Evolutionary conservation across 2,113 vertebrate genomes (phyloP).

Genomic region (Dipodomys spectabilis): DNA sequence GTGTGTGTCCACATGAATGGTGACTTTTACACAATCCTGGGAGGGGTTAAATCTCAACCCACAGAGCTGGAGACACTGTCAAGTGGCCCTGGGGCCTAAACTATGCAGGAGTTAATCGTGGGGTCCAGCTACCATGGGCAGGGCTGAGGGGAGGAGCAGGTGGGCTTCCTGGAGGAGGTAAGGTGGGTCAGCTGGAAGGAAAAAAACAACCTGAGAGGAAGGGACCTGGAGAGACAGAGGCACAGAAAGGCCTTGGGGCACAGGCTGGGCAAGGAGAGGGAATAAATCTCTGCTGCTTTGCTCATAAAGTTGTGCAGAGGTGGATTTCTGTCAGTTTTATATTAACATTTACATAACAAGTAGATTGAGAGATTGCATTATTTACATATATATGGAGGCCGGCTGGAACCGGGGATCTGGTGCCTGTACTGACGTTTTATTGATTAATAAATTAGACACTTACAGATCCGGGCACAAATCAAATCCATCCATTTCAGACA

Average conservation of each 20-base stretch:
- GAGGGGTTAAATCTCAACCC: background rate
- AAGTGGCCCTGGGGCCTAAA: background rate
- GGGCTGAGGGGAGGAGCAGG: background rate
- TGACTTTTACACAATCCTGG: background rate
- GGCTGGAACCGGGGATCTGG: slow-evolving; percentile 69
- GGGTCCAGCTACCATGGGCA: too few species aligned
- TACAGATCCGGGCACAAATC: slow-evolving; percentile 80
- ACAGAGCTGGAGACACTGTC: background rate
- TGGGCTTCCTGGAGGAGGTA: background rate
- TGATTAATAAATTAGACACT: slow-evolving; percentile 85
- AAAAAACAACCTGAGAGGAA: background rate
- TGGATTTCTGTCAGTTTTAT: slow-evolving; percentile 73
- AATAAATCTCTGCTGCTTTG: slow-evolving; percentile 46
- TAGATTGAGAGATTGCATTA: slow-evolving; percentile 81
- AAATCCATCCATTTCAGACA: slow-evolving; percentile 80
- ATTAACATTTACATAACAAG: slow-evolving; percentile 84
- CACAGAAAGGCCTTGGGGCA: background rate
- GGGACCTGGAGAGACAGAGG: background rate
- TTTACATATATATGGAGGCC: slow-evolving; percentile 83
- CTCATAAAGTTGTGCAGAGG: slow-evolving; percentile 65
- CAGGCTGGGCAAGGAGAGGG: background rate
- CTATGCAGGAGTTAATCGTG: background rate
- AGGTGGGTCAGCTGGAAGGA: background rate
- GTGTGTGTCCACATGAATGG: background rate
- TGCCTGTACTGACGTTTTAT: slow-evolving; percentile 78